These are phyloP conservation scores for Caenorhabditis inopinata DNA, from an alignment of 1,140 invertebrate species.

Conservation along the genomic window DNA sequence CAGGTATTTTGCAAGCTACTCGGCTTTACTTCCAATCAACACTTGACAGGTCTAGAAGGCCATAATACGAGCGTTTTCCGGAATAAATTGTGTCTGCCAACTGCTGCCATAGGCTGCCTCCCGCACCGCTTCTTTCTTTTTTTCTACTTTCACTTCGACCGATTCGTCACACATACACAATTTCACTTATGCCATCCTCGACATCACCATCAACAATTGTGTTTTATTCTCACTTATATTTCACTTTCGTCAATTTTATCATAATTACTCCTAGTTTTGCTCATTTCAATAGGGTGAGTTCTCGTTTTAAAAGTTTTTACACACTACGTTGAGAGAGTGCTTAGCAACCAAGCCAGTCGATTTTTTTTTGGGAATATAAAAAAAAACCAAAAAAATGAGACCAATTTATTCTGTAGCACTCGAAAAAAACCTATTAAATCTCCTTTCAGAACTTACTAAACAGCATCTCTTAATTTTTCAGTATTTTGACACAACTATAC, in stretches of 20 bases:
- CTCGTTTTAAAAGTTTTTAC: neutral
- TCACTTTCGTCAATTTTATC: neutral
- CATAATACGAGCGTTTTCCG: conserved; percentile 33
- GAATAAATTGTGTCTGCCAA: conserved; percentile 32
- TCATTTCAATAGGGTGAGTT: neutral
- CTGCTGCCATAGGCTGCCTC: conserved; percentile 1
- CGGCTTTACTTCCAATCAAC: neutral
- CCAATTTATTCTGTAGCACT: too few relatives aligned
- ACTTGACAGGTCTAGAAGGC: conserved; percentile 31
- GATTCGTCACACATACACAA: conserved; percentile 29
- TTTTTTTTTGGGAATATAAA: too few relatives aligned
- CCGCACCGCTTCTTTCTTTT: neutral
- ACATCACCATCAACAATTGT: conserved; percentile 6
- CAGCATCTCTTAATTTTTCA: conserved; percentile 36
- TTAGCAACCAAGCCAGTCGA: too few relatives aligned
- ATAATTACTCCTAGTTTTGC: neutral
- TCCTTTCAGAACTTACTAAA: too few relatives aligned
- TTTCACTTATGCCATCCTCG: conserved; percentile 29
- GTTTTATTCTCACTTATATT: neutral
- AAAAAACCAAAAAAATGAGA: too few relatives aligned
- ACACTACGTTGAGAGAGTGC: too few relatives aligned
- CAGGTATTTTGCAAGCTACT: conserved; percentile 15
- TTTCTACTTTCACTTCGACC: conserved; percentile 23
- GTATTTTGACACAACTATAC: conserved; percentile 52
- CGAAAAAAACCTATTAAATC: too few relatives aligned